Base-by-base conservation (phyloP, 2,888 invertebrate species). In the Cryptophagus acutangulus region DNA sequence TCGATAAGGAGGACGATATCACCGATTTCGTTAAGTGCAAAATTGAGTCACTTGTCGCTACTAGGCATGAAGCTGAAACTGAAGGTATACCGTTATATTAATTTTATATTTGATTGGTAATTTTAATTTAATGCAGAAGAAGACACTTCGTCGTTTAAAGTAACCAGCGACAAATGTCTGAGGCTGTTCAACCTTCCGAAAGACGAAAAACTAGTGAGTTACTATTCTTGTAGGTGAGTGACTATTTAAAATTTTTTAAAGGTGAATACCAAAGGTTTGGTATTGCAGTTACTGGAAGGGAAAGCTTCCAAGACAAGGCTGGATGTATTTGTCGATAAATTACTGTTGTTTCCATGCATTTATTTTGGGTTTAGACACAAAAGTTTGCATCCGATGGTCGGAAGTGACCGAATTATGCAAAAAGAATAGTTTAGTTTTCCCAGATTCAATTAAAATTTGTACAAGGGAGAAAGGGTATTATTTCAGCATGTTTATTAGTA, bases 261-360 rank as follows among this genome's bases (percentile, higher is more conserved):
- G 28, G 28, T 28, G 20, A 20, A 6, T 20, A 6, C 20, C 25
- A 49, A n/a, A n/a, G n/a, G n/a, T n/a, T n/a, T n/a, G n/a, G n/a
- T n/a, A n/a, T n/a, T 55, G 63, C 64, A 95, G 95, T 63, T 94
- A 90, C 63, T 89, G 92, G 84, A 93, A 92, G 70, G 86, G 89
- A 20, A 84, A 84, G 66, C 75, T 97, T 53, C 96, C 95, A 0
- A 75, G 90, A n/a, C 96, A 96, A 73, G 97, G 97, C 18, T 92
- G 93, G 84, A 75, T 97, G 65, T 99, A 96, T 65, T 77, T 97
- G n/a, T 94, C 95, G 13, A 84, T 97, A 20, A 92, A 94, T 66
- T 91, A 93, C 67, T 78, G 96, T 66, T 94, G 94, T 65, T 99
- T 97, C 71, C 88, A 96, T 69, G 90, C 96, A 1, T 93, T 89